These are phyloP conservation scores for Anguilla megastoma DNA, from an alignment of 2,797 vertebrate species.

Conservation along the genomic window DNA sequence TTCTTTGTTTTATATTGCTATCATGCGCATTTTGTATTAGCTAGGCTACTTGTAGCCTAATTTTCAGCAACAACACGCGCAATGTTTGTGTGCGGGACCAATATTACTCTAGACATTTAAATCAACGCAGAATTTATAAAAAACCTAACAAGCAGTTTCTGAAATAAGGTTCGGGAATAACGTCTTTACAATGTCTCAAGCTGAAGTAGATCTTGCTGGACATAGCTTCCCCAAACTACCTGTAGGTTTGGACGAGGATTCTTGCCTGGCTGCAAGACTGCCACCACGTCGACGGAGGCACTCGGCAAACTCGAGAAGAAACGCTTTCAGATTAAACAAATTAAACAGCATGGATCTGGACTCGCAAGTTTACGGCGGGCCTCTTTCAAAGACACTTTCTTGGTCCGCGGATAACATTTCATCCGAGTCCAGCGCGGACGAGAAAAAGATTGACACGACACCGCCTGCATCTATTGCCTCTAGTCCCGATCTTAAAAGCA, in stretches of 20 bases:
- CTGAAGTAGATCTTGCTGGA: constrained; percentile 64
- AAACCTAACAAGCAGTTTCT: not conserved
- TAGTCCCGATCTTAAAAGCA: constrained; percentile 34
- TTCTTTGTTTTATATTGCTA: not conserved
- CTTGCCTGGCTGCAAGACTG: constrained; percentile 54
- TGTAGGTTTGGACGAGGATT: constrained; percentile 49
- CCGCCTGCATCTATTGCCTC: constrained; percentile 12
- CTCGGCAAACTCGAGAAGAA: constrained; percentile 69
- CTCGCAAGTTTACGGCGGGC: constrained; percentile 57
- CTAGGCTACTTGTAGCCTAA: not conserved
- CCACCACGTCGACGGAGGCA: constrained; percentile 64
- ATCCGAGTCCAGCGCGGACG: constrained; percentile 34
- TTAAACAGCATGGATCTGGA: constrained; percentile 69
- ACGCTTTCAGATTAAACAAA: constrained; percentile 69
- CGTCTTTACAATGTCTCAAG: constrained; percentile 66
- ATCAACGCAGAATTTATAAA: not conserved
- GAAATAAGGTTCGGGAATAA: not conserved
- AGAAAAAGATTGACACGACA: constrained; percentile 35
- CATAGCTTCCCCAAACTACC: constrained; percentile 53
- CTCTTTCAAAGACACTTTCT: constrained; percentile 48
- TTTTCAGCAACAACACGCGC: not conserved
- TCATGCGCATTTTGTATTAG: not conserved
- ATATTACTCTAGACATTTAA: not conserved
- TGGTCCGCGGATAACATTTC: constrained; percentile 56
- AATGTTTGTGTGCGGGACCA: not conserved